Conservation (phyloP, 2,888 invertebrate genomes). For the Mimas tiliae region DNA sequence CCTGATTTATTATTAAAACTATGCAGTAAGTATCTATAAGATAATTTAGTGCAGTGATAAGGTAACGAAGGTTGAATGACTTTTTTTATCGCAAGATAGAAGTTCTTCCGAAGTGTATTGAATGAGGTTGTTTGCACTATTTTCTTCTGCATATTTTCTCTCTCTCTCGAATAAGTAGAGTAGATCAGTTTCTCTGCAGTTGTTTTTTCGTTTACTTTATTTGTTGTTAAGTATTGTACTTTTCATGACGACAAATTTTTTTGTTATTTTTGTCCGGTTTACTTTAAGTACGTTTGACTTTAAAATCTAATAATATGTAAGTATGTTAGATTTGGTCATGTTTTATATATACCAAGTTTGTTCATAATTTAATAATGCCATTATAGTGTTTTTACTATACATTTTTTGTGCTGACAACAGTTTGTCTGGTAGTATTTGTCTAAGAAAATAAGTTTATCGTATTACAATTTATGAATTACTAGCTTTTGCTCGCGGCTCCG, state of each 20-base stretch:
- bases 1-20: not conserved
- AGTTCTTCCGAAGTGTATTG: not conserved
- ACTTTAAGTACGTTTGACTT: too few species aligned
- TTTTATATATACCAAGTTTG: too few species aligned
- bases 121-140: not conserved
- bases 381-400: too few species aligned
- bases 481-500: too few species aligned
- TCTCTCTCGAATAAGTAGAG: slow-evolving; percentile 6
- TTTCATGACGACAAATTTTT: not conserved
- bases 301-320: too few species aligned
- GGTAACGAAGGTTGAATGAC: not conserved
- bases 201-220: not conserved
- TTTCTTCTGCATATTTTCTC: not conserved
- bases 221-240: slow-evolving; percentile 1
- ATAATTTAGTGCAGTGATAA: slow-evolving; percentile 12
- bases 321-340: too few species aligned
- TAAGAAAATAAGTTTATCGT: too few species aligned
- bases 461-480: too few species aligned
- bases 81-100: slow-evolving; percentile 1
- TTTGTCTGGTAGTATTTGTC: too few species aligned
- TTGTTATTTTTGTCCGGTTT: too few species aligned
- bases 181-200: slow-evolving; percentile 2
- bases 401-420: too few species aligned
- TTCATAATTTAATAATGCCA: too few species aligned
- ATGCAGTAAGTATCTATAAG: not conserved